A percentile compares a stretch with the other conserved stretches of the same genome.
Evolutionary conservation across 2,113 vertebrate genomes (phyloP).

Genomic region (Macroglossus sobrinus): DNA sequence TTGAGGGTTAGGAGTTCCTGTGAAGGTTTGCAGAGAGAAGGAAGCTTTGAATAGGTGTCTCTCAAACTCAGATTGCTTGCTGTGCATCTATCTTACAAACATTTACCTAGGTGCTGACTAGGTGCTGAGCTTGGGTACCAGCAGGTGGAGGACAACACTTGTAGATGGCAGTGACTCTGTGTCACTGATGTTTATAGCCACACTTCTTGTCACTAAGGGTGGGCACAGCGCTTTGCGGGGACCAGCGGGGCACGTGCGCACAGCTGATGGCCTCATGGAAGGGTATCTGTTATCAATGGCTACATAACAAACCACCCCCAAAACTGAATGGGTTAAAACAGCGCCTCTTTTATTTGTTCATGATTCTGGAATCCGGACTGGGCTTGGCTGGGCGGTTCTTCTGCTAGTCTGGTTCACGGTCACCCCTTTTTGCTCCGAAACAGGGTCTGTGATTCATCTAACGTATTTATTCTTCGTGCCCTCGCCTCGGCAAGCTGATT

Average conservation of each 20-base stretch:
- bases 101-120: neutral
- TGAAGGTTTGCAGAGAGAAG: neutral
- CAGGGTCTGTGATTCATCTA: neutral
- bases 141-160: neutral
- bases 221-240: neutral
- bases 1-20: neutral
- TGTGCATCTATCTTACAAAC: neutral
- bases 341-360: neutral
- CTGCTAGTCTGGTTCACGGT: neutral
- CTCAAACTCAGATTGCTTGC: neutral
- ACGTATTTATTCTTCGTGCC: accelerated
- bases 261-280: neutral
- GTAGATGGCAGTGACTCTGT: neutral
- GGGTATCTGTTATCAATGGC: neutral
- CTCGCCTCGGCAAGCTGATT: neutral
- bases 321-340: neutral
- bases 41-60: neutral
- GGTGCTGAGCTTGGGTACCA: neutral
- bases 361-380: neutral
- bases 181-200: neutral
- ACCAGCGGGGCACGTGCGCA: accelerated
- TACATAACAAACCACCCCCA: neutral
- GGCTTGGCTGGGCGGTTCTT: neutral
- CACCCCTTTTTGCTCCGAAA: neutral
- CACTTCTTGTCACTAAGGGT: accelerated